Percentiles rank a stretch among this genome's conserved stretches.
Evolutionary conservation across 1,140 invertebrate species (phyloP).

Genomic region (Himalopsyche phryganea): DNA sequence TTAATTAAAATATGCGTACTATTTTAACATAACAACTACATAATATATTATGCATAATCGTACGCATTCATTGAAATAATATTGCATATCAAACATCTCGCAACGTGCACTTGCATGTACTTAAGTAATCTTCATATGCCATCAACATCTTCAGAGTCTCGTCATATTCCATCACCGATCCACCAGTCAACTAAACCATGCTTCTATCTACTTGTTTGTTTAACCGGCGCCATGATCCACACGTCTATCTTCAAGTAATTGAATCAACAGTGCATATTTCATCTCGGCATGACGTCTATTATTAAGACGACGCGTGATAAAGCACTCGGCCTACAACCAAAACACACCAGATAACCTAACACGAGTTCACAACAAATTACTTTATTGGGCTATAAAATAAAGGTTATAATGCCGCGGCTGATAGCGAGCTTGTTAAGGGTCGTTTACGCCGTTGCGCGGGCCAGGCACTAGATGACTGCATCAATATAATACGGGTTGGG

Average conservation of each 20-base stretch:
- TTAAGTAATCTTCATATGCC: too few relatives aligned
- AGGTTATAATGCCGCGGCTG: background rate
- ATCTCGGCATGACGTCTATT: slow-evolving; percentile 33
- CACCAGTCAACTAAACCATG: too few relatives aligned
- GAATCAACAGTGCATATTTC: slow-evolving; percentile 35
- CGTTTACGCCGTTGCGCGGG: slow-evolving; percentile 13
- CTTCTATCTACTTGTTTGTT: background rate
- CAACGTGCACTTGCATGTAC: too few relatives aligned
- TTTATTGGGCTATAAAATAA: background rate
- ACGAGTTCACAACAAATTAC: background rate
- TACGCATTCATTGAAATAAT: too few relatives aligned
- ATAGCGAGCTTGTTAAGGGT: background rate
- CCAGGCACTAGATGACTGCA: slow-evolving; percentile 27
- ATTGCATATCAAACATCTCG: too few relatives aligned
- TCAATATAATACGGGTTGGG: slow-evolving; percentile 35
- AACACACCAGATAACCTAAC: background rate
- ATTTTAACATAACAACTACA: too few relatives aligned
- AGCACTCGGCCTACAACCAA: slow-evolving; percentile 13
- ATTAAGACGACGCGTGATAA: slow-evolving; percentile 33
- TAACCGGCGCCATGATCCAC: slow-evolving; percentile 17
- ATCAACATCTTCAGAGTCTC: too few relatives aligned
- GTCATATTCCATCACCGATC: too few relatives aligned
- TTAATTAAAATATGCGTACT: too few relatives aligned
- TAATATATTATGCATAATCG: too few relatives aligned
- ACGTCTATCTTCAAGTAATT: slow-evolving; percentile 32